Conservation (phyloP, 92 coral and sea anemone species). For the Chrysogorgia sp. region DNA sequence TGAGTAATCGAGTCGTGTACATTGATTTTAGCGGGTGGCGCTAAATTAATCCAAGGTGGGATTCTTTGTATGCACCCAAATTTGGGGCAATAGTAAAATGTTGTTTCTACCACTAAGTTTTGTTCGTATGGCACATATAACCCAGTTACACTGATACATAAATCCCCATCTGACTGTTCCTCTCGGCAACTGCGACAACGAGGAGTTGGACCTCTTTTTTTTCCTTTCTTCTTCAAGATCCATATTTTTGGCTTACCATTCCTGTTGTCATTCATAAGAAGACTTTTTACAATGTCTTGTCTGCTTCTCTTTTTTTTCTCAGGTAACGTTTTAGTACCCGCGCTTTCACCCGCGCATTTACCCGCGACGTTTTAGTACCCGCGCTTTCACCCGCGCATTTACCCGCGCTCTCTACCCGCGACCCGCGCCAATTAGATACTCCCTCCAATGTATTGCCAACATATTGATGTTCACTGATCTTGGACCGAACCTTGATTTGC, state of each 20-base stretch:
- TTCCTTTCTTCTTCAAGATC: constrained; percentile 37
- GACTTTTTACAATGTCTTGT: constrained; percentile 41
- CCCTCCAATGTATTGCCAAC: too few species aligned
- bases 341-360: too few species aligned
- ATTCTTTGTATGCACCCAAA: constrained; percentile 14
- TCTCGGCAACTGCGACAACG: constrained; percentile 43
- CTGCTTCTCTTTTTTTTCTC: constrained; percentile 24
- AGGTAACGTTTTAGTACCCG: too few species aligned
- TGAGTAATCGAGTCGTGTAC: constrained; percentile 16
- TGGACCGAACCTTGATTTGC: too few species aligned
- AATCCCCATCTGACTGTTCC: constrained; percentile 34
- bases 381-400: too few species aligned
- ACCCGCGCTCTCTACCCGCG: too few species aligned
- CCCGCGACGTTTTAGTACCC: too few species aligned
- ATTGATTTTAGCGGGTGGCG: constrained; percentile 32
- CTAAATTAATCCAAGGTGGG: constrained; percentile 40
- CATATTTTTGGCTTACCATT: constrained; percentile 34
- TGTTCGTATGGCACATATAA: constrained; percentile 43
- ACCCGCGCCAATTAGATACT: too few species aligned
- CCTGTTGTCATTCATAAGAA: constrained; percentile 37
- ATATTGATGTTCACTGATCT: too few species aligned
- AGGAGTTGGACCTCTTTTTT: constrained; percentile 47
- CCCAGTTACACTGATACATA: constrained; percentile 41
- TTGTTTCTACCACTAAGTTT: constrained; percentile 41
- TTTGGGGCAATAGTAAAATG: constrained; percentile 38